Conservation (phyloP, 2,113 vertebrate species). For the Pteruthius melanotis region DNA sequence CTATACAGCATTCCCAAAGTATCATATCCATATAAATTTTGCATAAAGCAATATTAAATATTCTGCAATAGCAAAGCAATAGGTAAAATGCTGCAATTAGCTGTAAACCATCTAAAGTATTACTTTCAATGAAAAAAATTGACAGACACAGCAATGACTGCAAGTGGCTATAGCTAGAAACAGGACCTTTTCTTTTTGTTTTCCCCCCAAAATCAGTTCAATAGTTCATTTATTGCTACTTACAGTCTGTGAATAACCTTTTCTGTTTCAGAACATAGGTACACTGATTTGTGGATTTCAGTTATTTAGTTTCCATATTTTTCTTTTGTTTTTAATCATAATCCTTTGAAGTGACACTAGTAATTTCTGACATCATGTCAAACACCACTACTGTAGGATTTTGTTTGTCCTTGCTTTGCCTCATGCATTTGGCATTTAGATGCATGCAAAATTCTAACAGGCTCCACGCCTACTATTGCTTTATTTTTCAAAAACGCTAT, state of each 20-base stretch:
- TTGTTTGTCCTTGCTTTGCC: constrained; percentile 18
- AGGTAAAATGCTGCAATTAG: neutral
- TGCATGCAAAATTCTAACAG: constrained; percentile 11
- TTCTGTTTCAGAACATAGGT: neutral
- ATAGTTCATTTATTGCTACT: neutral
- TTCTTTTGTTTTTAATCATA: neutral
- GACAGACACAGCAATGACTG: neutral
- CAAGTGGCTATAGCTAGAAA: neutral
- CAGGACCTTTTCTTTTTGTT: neutral
- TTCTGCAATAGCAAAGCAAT: neutral
- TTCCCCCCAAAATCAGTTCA: neutral
- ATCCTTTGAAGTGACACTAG: neutral
- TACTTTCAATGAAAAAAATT: neutral
- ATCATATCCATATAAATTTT: neutral
- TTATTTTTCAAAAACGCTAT: constrained; percentile 37
- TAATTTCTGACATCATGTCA: neutral
- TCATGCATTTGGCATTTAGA: constrained; percentile 40
- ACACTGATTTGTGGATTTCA: neutral
- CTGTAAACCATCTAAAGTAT: neutral
- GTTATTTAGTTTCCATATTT: neutral
- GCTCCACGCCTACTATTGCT: constrained; percentile 15
- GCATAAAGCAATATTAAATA: neutral
- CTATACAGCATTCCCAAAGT: neutral
- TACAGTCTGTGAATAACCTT: neutral
- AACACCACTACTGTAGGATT: neutral